phyloP scores from a whole-genome alignment of 2,113 vertebrate genomes.

The Zosterops pallidus region DNA sequence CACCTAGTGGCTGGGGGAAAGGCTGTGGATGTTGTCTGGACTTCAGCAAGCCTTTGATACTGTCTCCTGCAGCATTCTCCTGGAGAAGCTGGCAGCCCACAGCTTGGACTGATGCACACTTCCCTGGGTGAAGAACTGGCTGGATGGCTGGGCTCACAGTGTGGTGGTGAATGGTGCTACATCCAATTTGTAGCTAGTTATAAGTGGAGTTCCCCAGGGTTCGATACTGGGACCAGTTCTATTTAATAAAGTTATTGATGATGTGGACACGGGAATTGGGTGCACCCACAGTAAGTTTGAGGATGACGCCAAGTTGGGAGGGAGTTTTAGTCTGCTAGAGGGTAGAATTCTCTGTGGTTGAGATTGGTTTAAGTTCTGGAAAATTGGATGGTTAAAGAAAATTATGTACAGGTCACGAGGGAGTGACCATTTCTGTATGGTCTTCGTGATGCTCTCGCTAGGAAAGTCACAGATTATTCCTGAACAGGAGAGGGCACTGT shows the following conservation, averaged over 20 bases:
- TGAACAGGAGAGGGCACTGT: slow-evolving; percentile 68
- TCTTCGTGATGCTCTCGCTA: accelerated
- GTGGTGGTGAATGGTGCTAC: neutral
- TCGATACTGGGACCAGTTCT: neutral
- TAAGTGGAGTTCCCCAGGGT: neutral
- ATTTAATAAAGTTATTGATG: neutral
- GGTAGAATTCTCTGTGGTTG: neutral
- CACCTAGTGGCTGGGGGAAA: neutral
- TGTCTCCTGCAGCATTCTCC: neutral
- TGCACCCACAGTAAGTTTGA: neutral
- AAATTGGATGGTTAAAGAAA: slow-evolving; percentile 29
- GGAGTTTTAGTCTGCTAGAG: neutral
- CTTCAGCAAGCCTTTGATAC: neutral
- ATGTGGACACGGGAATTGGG: accelerated
- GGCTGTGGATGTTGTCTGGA: neutral
- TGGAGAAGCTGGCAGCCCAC: neutral
- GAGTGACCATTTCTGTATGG: neutral
- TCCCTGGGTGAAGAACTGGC: neutral
- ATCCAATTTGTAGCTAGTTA: neutral
- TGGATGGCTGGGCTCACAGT: neutral
- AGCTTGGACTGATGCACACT: accelerated
- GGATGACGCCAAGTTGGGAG: neutral
- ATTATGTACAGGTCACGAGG: neutral
- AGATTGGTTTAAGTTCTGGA: slow-evolving; percentile 6
- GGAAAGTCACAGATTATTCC: neutral